Evolutionary conservation across 2,888 invertebrate species (phyloP).

Genomic region (Chaetogeoica ovagalla): DNA sequence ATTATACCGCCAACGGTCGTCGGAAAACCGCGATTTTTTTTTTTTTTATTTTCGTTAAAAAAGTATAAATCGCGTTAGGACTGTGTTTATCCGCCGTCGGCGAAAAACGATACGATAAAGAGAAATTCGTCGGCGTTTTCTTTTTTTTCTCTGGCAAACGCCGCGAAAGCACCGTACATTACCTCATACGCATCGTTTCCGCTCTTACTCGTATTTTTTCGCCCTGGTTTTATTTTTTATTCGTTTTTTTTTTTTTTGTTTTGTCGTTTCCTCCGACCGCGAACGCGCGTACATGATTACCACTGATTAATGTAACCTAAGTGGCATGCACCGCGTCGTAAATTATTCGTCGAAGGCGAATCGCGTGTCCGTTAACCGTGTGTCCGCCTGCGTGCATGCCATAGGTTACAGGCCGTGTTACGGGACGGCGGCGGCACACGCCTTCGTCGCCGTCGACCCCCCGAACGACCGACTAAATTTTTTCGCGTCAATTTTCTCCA

Average conservation of each 20-base stretch:
- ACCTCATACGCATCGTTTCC: not conserved
- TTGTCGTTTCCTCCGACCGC: too few species aligned
- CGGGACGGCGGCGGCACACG: not conserved
- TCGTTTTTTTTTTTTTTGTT: too few species aligned
- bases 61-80: conserved; percentile 1
- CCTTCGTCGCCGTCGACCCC: not conserved
- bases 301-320: conserved; percentile 51
- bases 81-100: conserved; percentile 18
- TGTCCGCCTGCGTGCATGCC: conserved; percentile 34
- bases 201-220: not conserved
- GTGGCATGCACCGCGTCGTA: conserved; percentile 47
- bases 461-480: too few species aligned
- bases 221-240: not conserved
- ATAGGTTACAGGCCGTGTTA: conserved; percentile 29
- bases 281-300: conserved; percentile 36
- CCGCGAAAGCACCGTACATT: not conserved
- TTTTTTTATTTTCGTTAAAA: conserved; percentile 37
- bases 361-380: conserved; percentile 47
- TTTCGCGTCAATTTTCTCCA: too few species aligned
- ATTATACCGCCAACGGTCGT: not conserved
- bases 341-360: conserved; percentile 43
- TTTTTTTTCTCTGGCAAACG: not conserved
- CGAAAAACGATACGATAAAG: not conserved
- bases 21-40: conserved; percentile 15
- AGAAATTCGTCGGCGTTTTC: not conserved